phyloP scores from a whole-genome alignment of 2,113 vertebrate genomes.

The Mormyrus lacerda region DNA sequence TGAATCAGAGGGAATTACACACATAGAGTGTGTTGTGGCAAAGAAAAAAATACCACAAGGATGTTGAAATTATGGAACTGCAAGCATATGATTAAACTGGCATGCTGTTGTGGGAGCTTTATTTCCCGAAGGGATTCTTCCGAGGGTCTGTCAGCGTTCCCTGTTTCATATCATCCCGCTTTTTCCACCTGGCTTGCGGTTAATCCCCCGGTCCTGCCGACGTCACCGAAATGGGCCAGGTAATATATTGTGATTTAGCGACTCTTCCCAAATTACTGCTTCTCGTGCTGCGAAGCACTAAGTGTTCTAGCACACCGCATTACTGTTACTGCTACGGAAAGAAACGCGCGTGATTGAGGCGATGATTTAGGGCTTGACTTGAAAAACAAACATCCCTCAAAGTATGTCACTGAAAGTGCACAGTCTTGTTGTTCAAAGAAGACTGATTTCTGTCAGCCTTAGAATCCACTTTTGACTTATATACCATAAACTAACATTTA shows the following conservation, averaged over 20 bases:
- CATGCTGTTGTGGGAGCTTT: background rate
- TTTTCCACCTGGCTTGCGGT: background rate
- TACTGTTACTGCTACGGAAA: background rate
- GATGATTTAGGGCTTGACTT: slow-evolving; percentile 6
- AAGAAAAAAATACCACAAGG: background rate
- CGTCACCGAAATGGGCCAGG: background rate
- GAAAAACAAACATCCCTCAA: slow-evolving; percentile 18
- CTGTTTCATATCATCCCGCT: slow-evolving; percentile 8
- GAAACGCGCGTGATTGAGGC: background rate
- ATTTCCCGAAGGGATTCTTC: background rate
- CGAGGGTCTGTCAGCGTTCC: background rate
- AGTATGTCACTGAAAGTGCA: background rate
- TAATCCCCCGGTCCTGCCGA: background rate
- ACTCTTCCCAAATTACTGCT: background rate
- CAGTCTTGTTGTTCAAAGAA: background rate
- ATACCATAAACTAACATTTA: background rate
- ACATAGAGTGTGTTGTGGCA: background rate
- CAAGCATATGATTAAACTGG: background rate
- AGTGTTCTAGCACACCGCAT: background rate
- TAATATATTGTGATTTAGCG: slow-evolving; percentile 9
- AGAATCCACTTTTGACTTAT: background rate
- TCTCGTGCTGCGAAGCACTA: background rate
- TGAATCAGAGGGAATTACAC: slow-evolving; percentile 5
- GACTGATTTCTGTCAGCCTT: background rate
- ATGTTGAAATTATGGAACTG: slow-evolving; percentile 4